Evolutionary conservation across 2,797 vertebrate genomes (phyloP), one percentile per base, ranked within the genome.

Genomic region (Enoplosus armatus): DNA sequence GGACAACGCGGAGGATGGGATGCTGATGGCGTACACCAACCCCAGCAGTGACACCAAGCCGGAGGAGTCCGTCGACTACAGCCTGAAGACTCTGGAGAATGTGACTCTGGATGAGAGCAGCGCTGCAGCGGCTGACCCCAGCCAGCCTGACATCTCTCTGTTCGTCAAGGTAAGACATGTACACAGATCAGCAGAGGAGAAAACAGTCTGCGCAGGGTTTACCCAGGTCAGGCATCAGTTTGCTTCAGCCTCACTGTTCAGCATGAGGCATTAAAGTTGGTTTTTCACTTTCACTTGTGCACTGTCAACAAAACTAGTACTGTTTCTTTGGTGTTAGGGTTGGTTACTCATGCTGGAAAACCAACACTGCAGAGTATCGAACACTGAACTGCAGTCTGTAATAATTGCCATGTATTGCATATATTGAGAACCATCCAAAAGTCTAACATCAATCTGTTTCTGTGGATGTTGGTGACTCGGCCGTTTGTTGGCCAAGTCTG

Each of bases 101-200:
- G 67, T 87, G 11, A 14, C 31, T 3, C 58, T 86, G 74, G 80
- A 89, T 29, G 87, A 90, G 63, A 77, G 45, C 74, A 72, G 59
- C 47, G 69, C 59, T 0, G 90, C 69, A 0, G 67, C 87, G 1
- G 41, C 47, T 0, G 94, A 95, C 2, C 92, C 94, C 1, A 27
- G 6, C 11, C 88, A 93, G 37, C 93, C 94, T 0, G 91, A 90
- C 0, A 83, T 96, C 73, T 29, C 93, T 3, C 93, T 96, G 41
- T 96, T 91, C 47, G 93, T 94, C 61, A 96, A 95, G 95, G 95
- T 96, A 84, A 90, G 85, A n/a, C n/a, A n/a, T n/a, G n/a, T n/a
- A n/a, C n/a, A 22, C 12, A 51, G 20, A 20, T 43, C 43, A 27
- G 37, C 9, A 33, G 3, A 31, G 22, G 7, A 22, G 12, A 39